Conservation (phyloP, 2,888 invertebrate genomes). For the Mellilla xanthometata region DNA sequence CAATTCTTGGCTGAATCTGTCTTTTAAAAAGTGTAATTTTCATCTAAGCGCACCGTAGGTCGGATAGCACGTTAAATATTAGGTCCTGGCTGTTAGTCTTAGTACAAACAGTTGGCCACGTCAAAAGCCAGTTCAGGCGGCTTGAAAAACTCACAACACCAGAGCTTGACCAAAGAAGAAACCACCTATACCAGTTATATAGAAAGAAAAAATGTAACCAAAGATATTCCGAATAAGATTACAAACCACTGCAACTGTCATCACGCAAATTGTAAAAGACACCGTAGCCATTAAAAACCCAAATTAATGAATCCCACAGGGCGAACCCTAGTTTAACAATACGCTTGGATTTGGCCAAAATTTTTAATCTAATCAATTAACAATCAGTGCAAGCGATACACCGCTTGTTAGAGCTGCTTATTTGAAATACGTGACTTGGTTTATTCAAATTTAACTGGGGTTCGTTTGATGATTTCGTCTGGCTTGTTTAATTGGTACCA, state of each 20-base stretch:
- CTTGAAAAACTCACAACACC: too few species aligned
- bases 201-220: too few species aligned
- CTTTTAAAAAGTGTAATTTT: too few species aligned
- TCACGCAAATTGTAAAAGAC: conserved; percentile 72
- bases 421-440: conserved; percentile 77
- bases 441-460: conserved; percentile 70
- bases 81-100: too few species aligned
- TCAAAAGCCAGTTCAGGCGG: too few species aligned
- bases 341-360: conserved; percentile 69
- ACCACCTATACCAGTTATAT: too few species aligned
- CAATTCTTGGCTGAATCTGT: too few species aligned
- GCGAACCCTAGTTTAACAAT: conserved; percentile 64
- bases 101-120: too few species aligned
- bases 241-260: conserved; percentile 51
- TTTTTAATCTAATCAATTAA: conserved; percentile 83
- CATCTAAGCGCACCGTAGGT: too few species aligned
- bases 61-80: too few species aligned
- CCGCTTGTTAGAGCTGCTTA: conserved; percentile 80
- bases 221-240: conserved; percentile 33
- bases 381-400: conserved; percentile 82
- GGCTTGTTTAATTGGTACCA: conserved; percentile 64
- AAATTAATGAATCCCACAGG: conserved; percentile 62
- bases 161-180: too few species aligned
- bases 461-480: conserved; percentile 71
- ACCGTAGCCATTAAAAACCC: conserved; percentile 60